A percentile compares a stretch with the other conserved stretches of the same genome.
Evolutionary conservation across 2,113 vertebrate genomes (phyloP).

Genomic region (Halichoeres trimaculatus): DNA sequence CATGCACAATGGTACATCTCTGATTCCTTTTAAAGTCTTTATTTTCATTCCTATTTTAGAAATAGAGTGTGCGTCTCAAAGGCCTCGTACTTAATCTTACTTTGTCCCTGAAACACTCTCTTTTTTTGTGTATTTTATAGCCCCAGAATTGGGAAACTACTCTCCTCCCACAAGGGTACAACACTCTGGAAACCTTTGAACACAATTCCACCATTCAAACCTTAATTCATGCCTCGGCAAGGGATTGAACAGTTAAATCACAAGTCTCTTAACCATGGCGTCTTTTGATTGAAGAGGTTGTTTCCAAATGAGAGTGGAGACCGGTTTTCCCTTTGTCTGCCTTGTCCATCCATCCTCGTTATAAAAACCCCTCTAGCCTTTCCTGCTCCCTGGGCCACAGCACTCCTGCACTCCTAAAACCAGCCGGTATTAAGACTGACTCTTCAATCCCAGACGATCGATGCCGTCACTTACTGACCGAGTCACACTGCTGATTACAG

Average conservation of each 20-base stretch:
- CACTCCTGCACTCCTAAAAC: conserved; percentile 59
- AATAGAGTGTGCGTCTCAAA: conserved; percentile 14
- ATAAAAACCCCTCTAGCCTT: conserved; percentile 57
- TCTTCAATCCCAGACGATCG: conserved; percentile 79
- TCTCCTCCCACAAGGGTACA: conserved; percentile 43
- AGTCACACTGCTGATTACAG: conserved; percentile 78
- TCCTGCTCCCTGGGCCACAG: conserved; percentile 18
- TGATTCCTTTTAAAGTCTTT: background rate
- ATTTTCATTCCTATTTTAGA: conserved; percentile 1
- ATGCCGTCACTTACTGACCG: conserved; percentile 75
- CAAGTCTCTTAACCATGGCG: conserved; percentile 61
- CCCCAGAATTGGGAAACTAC: conserved; percentile 34
- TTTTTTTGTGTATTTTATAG: conserved; percentile 31
- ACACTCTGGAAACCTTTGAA: conserved; percentile 47
- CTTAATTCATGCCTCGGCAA: conserved; percentile 49
- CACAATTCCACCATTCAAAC: conserved; percentile 49
- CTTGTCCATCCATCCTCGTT: conserved; percentile 78
- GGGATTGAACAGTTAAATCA: conserved; percentile 65
- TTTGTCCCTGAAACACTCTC: conserved; percentile 27
- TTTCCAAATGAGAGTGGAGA: conserved; percentile 71
- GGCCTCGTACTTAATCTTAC: conserved; percentile 23
- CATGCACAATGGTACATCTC: background rate
- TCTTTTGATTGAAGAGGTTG: conserved; percentile 65
- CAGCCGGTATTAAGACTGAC: conserved; percentile 78
- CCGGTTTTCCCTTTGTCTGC: conserved; percentile 58